These are phyloP conservation scores for Carabus problematicus DNA, from an alignment of 2,888 invertebrate genomes.

Conservation along the genomic window DNA sequence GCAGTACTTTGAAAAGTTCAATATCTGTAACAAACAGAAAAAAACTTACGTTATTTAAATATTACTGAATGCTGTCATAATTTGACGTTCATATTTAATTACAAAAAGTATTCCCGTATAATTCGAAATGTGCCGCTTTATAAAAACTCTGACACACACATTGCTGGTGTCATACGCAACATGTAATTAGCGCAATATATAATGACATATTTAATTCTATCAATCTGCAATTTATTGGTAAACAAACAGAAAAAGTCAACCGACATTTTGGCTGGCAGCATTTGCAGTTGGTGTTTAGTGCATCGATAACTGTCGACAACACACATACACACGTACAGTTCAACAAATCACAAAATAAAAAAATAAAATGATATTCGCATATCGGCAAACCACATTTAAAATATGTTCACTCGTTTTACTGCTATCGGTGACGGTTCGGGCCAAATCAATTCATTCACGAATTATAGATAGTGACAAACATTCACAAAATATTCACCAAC, in stretches of 20 bases:
- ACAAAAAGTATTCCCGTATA: too few relatives aligned
- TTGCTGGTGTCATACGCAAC: neutral
- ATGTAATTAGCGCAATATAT: constrained; percentile 17
- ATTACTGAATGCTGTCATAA: too few relatives aligned
- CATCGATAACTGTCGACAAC: constrained; percentile 8
- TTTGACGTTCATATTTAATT: too few relatives aligned
- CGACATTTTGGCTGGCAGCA: constrained; percentile 9
- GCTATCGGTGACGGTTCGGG: neutral
- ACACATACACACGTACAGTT: neutral
- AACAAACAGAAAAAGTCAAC: constrained; percentile 19
- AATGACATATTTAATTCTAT: constrained; percentile 31
- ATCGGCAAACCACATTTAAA: neutral
- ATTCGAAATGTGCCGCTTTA: neutral
- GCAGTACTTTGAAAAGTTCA: too few relatives aligned
- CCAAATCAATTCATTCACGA: neutral
- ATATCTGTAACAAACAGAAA: too few relatives aligned
- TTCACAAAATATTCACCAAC: constrained; percentile 3
- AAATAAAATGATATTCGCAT: neutral
- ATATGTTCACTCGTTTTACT: constrained; percentile 9
- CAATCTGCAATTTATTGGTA: constrained; percentile 31
- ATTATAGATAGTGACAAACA: too few relatives aligned
- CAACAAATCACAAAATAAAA: neutral
- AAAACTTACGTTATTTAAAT: too few relatives aligned
- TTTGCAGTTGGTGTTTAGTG: neutral
- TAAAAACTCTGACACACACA: neutral